Evolutionary conservation across 2,797 vertebrate genomes (phyloP).

Genomic region (Malurus leucopterus): DNA sequence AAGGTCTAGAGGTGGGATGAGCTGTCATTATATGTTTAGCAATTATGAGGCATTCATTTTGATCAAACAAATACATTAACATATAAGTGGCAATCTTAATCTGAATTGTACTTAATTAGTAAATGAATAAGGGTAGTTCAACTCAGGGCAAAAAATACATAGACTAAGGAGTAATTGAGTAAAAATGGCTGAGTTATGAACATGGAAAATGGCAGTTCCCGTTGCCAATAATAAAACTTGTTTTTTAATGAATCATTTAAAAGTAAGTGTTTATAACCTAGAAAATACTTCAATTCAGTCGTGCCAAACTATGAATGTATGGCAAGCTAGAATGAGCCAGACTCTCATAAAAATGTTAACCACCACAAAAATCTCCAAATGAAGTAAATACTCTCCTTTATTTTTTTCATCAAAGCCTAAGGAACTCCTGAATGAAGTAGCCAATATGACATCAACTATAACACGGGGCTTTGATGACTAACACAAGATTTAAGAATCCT

Average conservation of each 20-base stretch:
- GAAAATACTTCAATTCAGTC: neutral
- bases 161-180: neutral
- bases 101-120: neutral
- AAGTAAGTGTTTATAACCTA: neutral
- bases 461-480: neutral
- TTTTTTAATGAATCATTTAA: neutral
- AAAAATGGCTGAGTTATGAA: neutral
- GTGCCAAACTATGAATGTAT: neutral
- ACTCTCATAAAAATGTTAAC: neutral
- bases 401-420: neutral
- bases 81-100: neutral
- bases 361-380: neutral
- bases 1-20: neutral
- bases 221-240: neutral
- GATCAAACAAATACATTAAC: neutral
- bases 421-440: neutral
- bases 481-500: neutral
- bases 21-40: neutral
- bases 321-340: neutral
- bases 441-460: neutral
- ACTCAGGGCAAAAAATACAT: neutral
- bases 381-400: neutral
- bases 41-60: neutral
- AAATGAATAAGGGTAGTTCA: neutral
- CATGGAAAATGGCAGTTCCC: neutral